phyloP scores from a whole-genome alignment of 2,797 vertebrate species.

The Sebastes taczanowskii region DNA sequence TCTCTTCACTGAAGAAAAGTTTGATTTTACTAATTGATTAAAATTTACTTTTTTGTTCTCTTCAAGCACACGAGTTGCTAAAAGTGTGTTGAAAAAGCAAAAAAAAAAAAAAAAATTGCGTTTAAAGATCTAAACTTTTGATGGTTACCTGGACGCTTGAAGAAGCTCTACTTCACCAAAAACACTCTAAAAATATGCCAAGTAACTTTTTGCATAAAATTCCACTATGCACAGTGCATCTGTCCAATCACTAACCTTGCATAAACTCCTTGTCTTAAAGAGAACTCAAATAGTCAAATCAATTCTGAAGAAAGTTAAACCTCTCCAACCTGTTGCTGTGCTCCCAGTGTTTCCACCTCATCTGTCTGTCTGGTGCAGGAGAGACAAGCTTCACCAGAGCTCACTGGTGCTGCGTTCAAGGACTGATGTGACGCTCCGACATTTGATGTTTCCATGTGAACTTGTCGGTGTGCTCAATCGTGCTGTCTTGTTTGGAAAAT shows the following conservation, averaged over 20 bases:
- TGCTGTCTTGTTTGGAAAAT: background rate
- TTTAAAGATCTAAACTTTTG: background rate
- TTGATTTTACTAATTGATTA: background rate
- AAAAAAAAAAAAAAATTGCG: background rate
- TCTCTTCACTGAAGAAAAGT: background rate
- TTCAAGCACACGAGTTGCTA: background rate
- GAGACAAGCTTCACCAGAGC: background rate
- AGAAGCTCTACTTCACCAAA: background rate
- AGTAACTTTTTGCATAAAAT: background rate
- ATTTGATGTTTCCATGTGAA: background rate
- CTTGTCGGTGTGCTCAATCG: background rate
- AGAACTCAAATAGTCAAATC: background rate
- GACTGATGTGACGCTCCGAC: conserved; percentile 38
- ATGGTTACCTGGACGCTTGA: background rate
- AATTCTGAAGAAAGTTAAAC: background rate
- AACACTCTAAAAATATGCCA: background rate
- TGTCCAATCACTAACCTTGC: background rate
- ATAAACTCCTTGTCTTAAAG: background rate
- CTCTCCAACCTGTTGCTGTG: conserved; percentile 42
- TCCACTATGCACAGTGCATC: background rate
- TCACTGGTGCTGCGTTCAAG: conserved; percentile 59
- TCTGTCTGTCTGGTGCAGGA: background rate
- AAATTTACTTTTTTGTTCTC: background rate
- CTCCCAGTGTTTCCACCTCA: conserved; percentile 14
- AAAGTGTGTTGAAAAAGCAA: background rate